These are phyloP conservation scores for Antennarius maculatus DNA, from an alignment of 2,797 vertebrate genomes.

Conservation along the genomic window DNA sequence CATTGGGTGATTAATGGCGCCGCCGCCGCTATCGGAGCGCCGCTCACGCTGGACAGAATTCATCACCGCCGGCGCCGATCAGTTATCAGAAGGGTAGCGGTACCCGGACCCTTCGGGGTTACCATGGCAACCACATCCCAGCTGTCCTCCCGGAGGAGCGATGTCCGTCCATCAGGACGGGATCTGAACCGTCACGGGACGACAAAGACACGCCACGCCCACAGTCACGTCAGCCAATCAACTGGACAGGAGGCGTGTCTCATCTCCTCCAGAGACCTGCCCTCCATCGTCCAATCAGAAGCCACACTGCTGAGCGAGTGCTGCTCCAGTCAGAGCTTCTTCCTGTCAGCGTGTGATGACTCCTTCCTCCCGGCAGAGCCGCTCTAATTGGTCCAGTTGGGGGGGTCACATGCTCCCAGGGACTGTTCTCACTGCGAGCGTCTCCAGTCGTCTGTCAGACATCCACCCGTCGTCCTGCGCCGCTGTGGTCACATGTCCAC, in stretches of 20 bases:
- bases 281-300: background rate
- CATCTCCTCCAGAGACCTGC: too few relatives aligned
- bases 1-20: slow-evolving; percentile 56
- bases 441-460: too few relatives aligned
- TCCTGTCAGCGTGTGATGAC: too few relatives aligned
- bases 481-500: too few relatives aligned
- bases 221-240: slow-evolving; percentile 6
- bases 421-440: slow-evolving; percentile 9
- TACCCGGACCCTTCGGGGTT: slow-evolving; percentile 17
- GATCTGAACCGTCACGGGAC: slow-evolving; percentile 32
- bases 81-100: slow-evolving; percentile 40
- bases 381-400: slow-evolving; percentile 53
- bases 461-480: too few relatives aligned
- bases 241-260: too few relatives aligned
- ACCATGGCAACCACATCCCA: slow-evolving; percentile 29
- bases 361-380: slow-evolving; percentile 32
- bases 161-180: slow-evolving; percentile 55
- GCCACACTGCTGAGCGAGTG: too few relatives aligned
- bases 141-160: slow-evolving; percentile 22
- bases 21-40: background rate
- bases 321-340: too few relatives aligned
- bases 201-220: too few relatives aligned
- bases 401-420: slow-evolving; percentile 24
- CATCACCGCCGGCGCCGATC: slow-evolving; percentile 46
- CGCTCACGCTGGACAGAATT: slow-evolving; percentile 46